A percentile compares a stretch with the other conserved stretches of the same genome.
phyloP scores from a whole-genome alignment of 2,113 vertebrate species.

The Eurystomus gularis region DNA sequence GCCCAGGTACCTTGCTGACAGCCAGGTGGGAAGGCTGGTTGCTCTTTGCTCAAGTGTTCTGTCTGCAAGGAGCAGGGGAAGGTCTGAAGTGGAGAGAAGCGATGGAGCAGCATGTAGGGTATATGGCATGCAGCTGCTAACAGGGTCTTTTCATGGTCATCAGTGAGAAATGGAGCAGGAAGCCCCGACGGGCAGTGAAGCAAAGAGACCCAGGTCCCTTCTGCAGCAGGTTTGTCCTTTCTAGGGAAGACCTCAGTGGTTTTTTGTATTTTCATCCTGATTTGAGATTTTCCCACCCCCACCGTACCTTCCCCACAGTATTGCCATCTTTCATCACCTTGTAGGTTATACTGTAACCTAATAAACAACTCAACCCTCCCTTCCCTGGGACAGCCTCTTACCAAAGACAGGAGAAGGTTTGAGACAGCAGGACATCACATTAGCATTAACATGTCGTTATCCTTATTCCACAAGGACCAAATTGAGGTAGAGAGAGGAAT shows the following conservation, averaged over 20 bases:
- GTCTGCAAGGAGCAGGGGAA: background rate
- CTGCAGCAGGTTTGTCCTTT: background rate
- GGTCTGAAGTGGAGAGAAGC: background rate
- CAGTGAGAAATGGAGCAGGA: background rate
- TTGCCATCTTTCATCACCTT: background rate
- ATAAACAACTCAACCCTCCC: background rate
- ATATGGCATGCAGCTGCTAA: background rate
- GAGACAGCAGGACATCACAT: background rate
- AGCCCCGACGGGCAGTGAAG: background rate
- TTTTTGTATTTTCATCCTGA: background rate
- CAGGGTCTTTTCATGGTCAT: rapidly evolving
- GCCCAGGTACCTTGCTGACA: background rate
- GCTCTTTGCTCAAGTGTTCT: background rate
- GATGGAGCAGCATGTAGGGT: background rate
- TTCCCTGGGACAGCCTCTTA: background rate
- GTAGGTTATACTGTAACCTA: background rate
- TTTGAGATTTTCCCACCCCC: background rate
- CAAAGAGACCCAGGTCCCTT: background rate
- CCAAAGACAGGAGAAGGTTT: background rate
- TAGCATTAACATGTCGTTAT: background rate
- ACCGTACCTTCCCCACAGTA: background rate
- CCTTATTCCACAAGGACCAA: background rate
- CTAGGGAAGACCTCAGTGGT: background rate
- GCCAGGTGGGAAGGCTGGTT: background rate
- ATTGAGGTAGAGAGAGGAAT: background rate